Evolutionary conservation across 2,113 vertebrate species (phyloP), one percentile per base, ranked within the genome.

Genomic region (Macquaria ambigua): DNA sequence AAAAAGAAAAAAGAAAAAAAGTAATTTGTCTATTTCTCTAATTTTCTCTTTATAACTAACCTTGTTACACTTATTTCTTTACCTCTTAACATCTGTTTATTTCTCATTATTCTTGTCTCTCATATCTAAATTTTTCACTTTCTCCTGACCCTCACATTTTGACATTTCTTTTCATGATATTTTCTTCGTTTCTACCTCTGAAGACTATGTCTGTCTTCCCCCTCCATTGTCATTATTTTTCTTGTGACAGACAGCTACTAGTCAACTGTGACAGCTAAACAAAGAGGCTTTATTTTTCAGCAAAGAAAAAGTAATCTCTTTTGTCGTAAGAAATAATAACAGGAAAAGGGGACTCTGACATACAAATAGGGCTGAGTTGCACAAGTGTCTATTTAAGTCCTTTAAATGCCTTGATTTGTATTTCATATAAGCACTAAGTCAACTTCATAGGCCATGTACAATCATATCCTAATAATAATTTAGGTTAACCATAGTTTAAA

Each of bases 231-330:
- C 82, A 89, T 81, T 78, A 82, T 79, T 80, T 86, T 74, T 68
- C 62, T 63, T 67, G 39, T 89, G 75, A 87, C 68, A 79, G 69
- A 82, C 87, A 75, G 84, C 69, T 76, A 82, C 67, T 77, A 79
- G 76, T 88, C 89, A 85, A 80, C 68, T 79, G 82, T 85, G 89
- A 91, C 88, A 90, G 83, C 46, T 50, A 74, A 87, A 92, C 83
- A 86, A 90, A 89, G 79, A 79, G 34, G 83, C 76, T 83, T 82
- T 46, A 63, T 77, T 90, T 87, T 73, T 50, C 72, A 69, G 61
- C n/a, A 79, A 77, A 82, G 63, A 70, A 66, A 77, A 79, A 56
- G 41, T 74, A 74, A 74, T 82, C 72, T 81, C 20, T 77, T 79
- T 71, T 79, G 66, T 25, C 37, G 62, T 61, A 52, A 72, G 72